Base-by-base conservation (phyloP, 2,797 vertebrate genomes). In the Etheostoma nigrum region DNA sequence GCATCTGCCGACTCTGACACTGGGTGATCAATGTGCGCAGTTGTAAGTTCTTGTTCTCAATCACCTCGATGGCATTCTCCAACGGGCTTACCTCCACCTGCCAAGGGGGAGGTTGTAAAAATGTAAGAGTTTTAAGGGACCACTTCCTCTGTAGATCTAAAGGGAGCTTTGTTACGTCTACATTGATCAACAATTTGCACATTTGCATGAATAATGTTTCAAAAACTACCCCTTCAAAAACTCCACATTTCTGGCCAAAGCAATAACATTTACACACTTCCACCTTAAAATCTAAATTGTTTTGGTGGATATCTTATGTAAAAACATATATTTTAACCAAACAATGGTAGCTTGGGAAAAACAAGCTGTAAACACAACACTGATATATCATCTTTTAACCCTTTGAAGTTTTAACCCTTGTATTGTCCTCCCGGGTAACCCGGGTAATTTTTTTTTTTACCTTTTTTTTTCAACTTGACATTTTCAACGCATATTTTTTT, bases 1-100 rank as follows among this genome's bases (percentile, higher is more conserved):
- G 97, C 97, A 99, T 98, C 93, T 99, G 98, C 76, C 97, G 92
- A 72, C 95, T 96, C 89, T 99, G 97, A 91, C 98, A 99, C 88
- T 99, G 98, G 63, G 96, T 95, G 86, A 99, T 99, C 86, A 99
- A 91, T 0, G 97, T 97, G 89, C 98, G 95, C 68, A 99, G 82
- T 81, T 99, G 97, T 75, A 97, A 93, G 90, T 98, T 99, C 94
- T 99, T 99, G 91, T 99, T 99, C 94, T 99, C 98, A 68, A 99
- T 93, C 66, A 99, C 98, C 92, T 99, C 98, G 53, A 97, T 98
- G 78, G 98, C 98, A 67, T 99, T 99, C 92, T 99, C 98, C 91
- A 99, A 94, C 1, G 98, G 98, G 91, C 98, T 99, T 90, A 99
- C 97, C 94, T 99, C 98, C 89, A 99, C 95, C 98, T 99, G 88